These are phyloP conservation scores for Sebastes steindachneri DNA, from an alignment of 2,797 vertebrate genomes.

Conservation along the genomic window DNA sequence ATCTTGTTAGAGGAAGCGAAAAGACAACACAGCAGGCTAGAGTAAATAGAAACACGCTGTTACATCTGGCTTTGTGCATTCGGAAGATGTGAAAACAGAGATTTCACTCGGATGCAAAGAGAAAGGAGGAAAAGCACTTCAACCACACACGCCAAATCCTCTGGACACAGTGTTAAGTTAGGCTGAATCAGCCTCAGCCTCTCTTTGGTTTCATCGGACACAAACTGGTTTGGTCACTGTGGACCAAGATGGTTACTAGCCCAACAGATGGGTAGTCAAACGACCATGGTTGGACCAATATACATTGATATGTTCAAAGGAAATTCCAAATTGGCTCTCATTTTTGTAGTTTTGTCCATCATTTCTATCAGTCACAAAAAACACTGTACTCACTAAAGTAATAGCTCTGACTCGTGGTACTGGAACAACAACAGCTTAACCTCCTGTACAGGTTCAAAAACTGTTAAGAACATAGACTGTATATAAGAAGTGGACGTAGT, in stretches of 20 bases:
- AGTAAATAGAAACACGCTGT: background rate
- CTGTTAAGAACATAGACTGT: no score
- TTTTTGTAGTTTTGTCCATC: background rate
- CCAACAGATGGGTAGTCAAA: constrained; percentile 3
- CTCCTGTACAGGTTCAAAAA: no score
- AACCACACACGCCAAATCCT: constrained; percentile 24
- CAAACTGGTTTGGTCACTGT: background rate
- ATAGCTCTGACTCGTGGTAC: background rate
- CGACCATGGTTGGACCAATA: background rate
- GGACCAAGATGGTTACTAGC: background rate
- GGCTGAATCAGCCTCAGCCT: background rate
- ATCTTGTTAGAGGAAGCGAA: background rate
- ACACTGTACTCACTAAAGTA: background rate
- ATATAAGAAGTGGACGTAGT: no score
- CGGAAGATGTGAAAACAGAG: background rate
- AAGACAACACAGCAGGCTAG: background rate
- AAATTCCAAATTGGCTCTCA: background rate
- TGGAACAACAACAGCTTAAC: no score
- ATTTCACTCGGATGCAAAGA: constrained; percentile 23
- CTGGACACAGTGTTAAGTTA: constrained; percentile 26
- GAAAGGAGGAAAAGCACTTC: constrained; percentile 22
- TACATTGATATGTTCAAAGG: background rate
- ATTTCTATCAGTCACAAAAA: background rate
- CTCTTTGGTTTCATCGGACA: background rate
- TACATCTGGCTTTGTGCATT: background rate